Evolutionary conservation across 1,140 invertebrate species (phyloP).

Genomic region (Platyura marginata): DNA sequence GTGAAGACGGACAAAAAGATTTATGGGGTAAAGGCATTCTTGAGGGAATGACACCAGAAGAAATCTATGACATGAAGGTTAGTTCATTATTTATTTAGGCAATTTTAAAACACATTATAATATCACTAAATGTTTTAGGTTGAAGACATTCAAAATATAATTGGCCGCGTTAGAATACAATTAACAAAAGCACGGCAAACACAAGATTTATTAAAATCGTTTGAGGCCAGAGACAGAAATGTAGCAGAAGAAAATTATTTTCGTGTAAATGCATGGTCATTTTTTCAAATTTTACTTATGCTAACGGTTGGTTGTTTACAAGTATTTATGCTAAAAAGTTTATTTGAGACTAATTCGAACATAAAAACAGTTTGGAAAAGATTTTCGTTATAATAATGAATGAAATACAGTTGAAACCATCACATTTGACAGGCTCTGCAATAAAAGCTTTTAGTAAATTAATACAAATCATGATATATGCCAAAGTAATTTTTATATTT

Average conservation of each 20-base stretch:
- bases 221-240: constrained; percentile 60
- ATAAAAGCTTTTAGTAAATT: too few species aligned
- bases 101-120: background rate
- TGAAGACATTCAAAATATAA: constrained; percentile 39
- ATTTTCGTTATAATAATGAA: constrained; percentile 5
- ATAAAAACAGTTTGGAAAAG: constrained; percentile 32
- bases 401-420: too few species aligned
- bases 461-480: too few species aligned
- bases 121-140: constrained; percentile 9
- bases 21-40: constrained; percentile 29
- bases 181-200: constrained; percentile 42
- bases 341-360: constrained; percentile 44
- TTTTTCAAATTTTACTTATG: constrained; percentile 50
- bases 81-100: background rate
- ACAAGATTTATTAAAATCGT: constrained; percentile 51
- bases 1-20: constrained; percentile 30
- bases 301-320: constrained; percentile 44
- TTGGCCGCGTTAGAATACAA: constrained; percentile 36
- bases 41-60: constrained; percentile 25
- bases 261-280: constrained; percentile 53
- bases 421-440: too few species aligned
- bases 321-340: constrained; percentile 42
- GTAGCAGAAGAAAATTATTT: constrained; percentile 55
- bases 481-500: too few species aligned
- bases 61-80: constrained; percentile 37